Conservation (phyloP, 2,113 vertebrate species). For the Poicephalus meyeri region DNA sequence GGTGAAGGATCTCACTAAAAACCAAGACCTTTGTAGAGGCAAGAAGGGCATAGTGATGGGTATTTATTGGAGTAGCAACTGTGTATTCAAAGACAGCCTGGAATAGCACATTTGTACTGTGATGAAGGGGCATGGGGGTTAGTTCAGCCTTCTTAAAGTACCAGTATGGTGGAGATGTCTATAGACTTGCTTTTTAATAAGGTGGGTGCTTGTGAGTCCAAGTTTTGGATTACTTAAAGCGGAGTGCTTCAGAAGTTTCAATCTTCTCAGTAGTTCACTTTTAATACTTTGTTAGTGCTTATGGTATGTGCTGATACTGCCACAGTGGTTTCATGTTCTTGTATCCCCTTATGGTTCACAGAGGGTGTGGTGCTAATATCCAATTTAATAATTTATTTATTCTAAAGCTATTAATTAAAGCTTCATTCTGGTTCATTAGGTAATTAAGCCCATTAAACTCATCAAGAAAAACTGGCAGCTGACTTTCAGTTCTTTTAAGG, state of each 20-base stretch:
- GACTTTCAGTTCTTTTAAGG: not conserved
- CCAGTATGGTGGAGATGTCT: no score
- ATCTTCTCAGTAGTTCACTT: not conserved
- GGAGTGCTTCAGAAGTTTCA: not conserved
- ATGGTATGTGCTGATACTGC: not conserved
- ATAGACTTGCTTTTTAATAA: not conserved
- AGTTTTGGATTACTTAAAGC: not conserved
- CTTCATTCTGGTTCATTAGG: not conserved
- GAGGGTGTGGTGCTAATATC: not conserved
- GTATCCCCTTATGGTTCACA: not conserved
- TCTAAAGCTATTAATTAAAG: slow-evolving; percentile 34
- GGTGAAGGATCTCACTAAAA: not conserved
- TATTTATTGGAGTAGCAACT: accelerated
- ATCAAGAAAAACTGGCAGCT: not conserved
- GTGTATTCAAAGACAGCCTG: not conserved
- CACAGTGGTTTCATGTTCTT: not conserved
- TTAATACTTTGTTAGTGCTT: not conserved
- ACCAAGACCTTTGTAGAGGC: not conserved
- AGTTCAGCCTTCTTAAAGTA: not conserved
- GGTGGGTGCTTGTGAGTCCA: not conserved
- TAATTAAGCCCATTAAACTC: not conserved
- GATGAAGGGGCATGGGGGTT: not conserved
- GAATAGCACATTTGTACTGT: not conserved
- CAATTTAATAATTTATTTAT: not conserved
- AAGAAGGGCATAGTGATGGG: not conserved